A percentile compares a stretch with the other conserved stretches of the same genome.
Evolutionary conservation across 2,888 invertebrate genomes (phyloP).

Genomic region (Eilema caniola): DNA sequence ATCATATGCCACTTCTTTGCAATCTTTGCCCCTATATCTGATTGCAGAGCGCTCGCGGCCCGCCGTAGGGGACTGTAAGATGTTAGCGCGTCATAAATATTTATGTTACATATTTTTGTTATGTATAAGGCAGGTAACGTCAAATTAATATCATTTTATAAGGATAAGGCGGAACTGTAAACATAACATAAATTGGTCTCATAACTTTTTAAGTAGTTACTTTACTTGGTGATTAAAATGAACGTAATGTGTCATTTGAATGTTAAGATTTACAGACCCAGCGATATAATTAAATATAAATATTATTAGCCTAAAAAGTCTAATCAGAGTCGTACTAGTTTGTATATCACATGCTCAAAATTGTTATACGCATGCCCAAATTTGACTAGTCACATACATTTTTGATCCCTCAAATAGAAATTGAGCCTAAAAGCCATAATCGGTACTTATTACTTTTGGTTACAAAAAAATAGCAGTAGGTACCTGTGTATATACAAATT

Average conservation of each 20-base stretch:
- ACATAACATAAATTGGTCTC: conserved; percentile 20
- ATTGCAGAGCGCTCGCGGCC: conserved; percentile 66
- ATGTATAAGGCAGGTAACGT: conserved; percentile 40
- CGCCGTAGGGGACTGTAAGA: conserved; percentile 56
- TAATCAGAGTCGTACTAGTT: too few relatives aligned
- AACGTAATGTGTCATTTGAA: neutral
- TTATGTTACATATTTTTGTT: conserved; percentile 49
- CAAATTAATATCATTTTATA: conserved; percentile 42
- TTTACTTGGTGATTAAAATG: neutral
- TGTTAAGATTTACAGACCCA: too few relatives aligned
- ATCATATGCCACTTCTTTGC: conserved; percentile 76
- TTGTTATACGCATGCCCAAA: neutral
- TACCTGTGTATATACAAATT: neutral
- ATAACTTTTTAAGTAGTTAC: neutral
- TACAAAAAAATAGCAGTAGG: too few relatives aligned
- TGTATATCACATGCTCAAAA: neutral
- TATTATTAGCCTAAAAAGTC: too few relatives aligned
- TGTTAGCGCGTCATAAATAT: conserved; percentile 53
- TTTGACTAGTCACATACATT: neutral
- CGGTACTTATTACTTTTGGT: neutral
- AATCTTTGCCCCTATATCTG: conserved; percentile 56
- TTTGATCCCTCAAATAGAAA: neutral
- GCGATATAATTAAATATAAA: too few relatives aligned
- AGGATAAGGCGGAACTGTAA: conserved; percentile 26
- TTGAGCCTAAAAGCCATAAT: neutral